Percentiles rank a stretch among this genome's conserved stretches.
phyloP scores from a whole-genome alignment of 1,140 invertebrate genomes.

The Solen grandis region DNA sequence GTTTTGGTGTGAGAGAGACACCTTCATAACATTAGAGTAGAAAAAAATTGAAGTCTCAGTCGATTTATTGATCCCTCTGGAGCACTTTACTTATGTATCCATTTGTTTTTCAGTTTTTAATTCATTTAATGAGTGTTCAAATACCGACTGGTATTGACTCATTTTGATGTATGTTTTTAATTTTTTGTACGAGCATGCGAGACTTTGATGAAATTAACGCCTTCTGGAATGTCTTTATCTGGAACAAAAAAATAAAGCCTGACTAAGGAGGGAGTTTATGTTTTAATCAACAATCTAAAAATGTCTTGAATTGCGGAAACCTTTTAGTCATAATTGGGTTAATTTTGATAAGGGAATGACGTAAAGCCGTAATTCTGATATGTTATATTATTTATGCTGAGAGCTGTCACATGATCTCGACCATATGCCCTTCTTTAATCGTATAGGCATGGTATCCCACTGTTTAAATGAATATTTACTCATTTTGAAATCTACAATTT shows the following conservation, averaged over 20 bases:
- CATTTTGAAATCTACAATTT: slow-evolving; percentile 55
- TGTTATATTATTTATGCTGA: slow-evolving; percentile 50
- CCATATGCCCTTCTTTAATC: slow-evolving; percentile 49
- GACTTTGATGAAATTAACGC: neutral
- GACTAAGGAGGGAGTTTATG: slow-evolving; percentile 29
- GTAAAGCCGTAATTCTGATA: slow-evolving; percentile 53
- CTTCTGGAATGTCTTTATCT: neutral
- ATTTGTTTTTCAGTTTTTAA: neutral
- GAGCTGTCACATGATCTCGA: slow-evolving; percentile 48
- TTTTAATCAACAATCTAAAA: slow-evolving; percentile 57
- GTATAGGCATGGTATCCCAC: slow-evolving; percentile 22
- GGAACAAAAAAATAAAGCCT: neutral
- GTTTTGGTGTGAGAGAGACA: too few species aligned
- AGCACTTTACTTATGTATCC: neutral
- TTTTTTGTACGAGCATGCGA: neutral
- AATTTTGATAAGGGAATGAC: slow-evolving; percentile 59
- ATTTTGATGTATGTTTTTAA: neutral
- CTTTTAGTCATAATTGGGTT: slow-evolving; percentile 60
- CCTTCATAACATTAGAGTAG: too few species aligned
- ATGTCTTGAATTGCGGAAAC: slow-evolving; percentile 50
- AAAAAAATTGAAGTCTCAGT: too few species aligned
- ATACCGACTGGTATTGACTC: neutral
- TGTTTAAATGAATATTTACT: slow-evolving; percentile 61
- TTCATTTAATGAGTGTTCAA: neutral
- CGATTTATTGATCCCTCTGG: too few species aligned